phyloP scores from a whole-genome alignment of 35 echinoderm and acorn worm species.

The Holothuria glaberrima region DNA sequence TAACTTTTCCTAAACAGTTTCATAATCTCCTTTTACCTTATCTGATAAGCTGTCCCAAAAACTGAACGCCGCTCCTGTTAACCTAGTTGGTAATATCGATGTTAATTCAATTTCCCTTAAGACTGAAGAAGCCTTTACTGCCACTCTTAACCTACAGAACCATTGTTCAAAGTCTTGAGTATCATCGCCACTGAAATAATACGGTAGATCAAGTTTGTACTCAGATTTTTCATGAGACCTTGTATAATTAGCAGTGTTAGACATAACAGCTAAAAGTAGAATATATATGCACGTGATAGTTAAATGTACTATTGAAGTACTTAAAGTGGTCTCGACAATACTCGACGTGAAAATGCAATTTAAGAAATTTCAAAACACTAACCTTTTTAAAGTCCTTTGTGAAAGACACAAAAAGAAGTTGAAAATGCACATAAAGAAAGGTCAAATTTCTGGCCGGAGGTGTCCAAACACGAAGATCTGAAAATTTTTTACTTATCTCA shows the following conservation, averaged over 20 bases:
- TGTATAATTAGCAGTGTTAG: neutral
- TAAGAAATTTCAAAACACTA: constrained; percentile 15
- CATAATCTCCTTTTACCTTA: constrained; percentile 13
- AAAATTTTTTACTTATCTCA: neutral
- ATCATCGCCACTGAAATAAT: too few species aligned
- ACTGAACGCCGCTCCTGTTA: neutral
- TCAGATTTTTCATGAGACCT: neutral
- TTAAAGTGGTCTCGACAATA: neutral
- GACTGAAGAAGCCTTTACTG: too few species aligned
- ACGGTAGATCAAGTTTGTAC: too few species aligned
- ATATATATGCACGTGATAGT: neutral
- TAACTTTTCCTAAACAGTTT: neutral
- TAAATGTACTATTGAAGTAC: neutral
- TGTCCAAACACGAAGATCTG: neutral
- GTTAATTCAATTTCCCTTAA: neutral
- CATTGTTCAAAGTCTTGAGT: too few species aligned
- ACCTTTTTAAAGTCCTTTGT: constrained; percentile 1
- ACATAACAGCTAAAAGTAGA: neutral
- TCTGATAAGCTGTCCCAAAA: neutral
- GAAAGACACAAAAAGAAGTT: neutral
- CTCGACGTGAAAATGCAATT: neutral
- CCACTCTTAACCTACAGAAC: neutral
- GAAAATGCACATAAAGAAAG: constrained; percentile 2
- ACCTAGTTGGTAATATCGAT: neutral
- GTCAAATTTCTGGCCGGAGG: neutral